A percentile compares a stretch with the other conserved stretches of the same genome.
Evolutionary conservation across 2,888 invertebrate species (phyloP).

Genomic region (Zhengitettix transpicula): DNA sequence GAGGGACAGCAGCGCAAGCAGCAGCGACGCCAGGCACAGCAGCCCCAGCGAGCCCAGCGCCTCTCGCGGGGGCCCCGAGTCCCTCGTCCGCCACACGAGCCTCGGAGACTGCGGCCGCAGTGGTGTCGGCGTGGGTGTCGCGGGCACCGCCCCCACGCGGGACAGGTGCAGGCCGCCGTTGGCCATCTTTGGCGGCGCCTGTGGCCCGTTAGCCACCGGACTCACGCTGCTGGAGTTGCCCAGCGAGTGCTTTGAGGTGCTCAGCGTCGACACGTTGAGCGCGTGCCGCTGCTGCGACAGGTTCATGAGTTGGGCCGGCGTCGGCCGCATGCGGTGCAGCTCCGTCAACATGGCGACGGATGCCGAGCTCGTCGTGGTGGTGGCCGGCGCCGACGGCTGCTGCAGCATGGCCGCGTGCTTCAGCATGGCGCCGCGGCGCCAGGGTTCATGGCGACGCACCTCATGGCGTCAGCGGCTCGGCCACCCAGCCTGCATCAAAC

Average conservation of each 20-base stretch:
- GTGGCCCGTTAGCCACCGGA: constrained; percentile 26
- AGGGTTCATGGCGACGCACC: neutral
- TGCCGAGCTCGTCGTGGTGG: constrained; percentile 24
- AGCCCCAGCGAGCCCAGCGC: constrained; percentile 73
- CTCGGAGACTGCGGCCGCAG: neutral
- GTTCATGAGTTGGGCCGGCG: neutral
- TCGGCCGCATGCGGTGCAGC: neutral
- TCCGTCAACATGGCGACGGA: constrained; percentile 22
- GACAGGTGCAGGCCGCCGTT: constrained; percentile 43
- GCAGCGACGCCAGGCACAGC: constrained; percentile 67
- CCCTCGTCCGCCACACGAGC: constrained; percentile 24
- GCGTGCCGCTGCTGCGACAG: constrained; percentile 13
- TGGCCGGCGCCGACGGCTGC: neutral
- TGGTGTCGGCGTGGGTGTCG: constrained; percentile 4
- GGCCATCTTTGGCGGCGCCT: constrained; percentile 20
- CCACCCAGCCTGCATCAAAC: no score
- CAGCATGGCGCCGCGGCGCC: neutral
- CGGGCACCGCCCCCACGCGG: constrained; percentile 20
- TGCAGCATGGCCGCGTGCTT: neutral
- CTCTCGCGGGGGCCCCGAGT: constrained; percentile 46
- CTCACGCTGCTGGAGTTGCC: constrained; percentile 39
- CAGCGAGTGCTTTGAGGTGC: constrained; percentile 46
- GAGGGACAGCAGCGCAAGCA: constrained; percentile 66
- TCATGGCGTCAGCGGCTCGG: no score
- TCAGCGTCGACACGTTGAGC: constrained; percentile 30